Conservation (phyloP, 2,797 vertebrate genomes). For the Myoxocephalus aenaeus region DNA sequence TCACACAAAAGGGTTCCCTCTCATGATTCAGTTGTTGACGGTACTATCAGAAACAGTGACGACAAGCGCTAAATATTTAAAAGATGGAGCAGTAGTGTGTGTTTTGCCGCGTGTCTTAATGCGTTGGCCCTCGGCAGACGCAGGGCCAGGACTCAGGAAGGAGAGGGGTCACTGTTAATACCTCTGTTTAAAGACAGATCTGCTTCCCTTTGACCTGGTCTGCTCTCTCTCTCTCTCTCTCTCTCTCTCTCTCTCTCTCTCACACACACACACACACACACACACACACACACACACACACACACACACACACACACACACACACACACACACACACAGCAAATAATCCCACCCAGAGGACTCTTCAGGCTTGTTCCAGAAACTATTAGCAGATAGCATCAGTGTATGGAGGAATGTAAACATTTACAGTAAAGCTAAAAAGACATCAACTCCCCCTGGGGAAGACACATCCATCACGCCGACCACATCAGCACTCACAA, state of each 20-base stretch:
- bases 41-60: not conserved
- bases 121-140: constrained; percentile 56
- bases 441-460: constrained; percentile 74
- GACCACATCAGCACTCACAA: constrained; percentile 45
- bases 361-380: constrained; percentile 77
- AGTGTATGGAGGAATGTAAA: constrained; percentile 85
- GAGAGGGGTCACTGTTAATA: constrained; percentile 82
- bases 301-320: constrained; percentile 46
- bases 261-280: not conserved
- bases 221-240: too few species aligned
- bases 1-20: constrained; percentile 31
- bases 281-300: constrained; percentile 35
- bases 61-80: constrained; percentile 17
- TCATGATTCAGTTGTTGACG: constrained; percentile 10
- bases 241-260: too few species aligned
- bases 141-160: constrained; percentile 77
- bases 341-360: constrained; percentile 81
- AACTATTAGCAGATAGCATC: constrained; percentile 88
- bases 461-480: constrained; percentile 78
- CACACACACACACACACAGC: constrained; percentile 29
- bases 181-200: constrained; percentile 81
- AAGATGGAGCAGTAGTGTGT: constrained; percentile 11
- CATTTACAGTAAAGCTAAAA: constrained; percentile 86
- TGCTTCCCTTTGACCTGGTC: constrained; percentile 75
- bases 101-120: constrained; percentile 59